Evolutionary conservation across 2,888 invertebrate genomes (phyloP).

Genomic region (Sarcophaga rosellei): DNA sequence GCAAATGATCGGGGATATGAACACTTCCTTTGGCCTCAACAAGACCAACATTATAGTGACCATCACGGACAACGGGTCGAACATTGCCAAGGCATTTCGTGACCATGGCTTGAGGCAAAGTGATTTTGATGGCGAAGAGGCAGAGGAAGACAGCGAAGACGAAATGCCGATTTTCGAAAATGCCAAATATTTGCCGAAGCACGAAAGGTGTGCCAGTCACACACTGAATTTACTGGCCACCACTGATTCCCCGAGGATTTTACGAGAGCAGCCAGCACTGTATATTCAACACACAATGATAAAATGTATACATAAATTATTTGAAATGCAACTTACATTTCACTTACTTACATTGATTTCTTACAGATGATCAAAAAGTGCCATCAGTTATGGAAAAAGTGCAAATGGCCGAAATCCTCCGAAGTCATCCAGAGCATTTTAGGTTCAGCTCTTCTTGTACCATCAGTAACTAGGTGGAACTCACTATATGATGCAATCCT

Average conservation of each 20-base stretch:
- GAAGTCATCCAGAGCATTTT: slow-evolving; percentile 49
- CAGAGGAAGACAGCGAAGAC: slow-evolving; percentile 46
- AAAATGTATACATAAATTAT: slow-evolving; percentile 22
- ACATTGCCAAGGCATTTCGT: slow-evolving; percentile 11
- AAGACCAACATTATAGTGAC: slow-evolving; percentile 41
- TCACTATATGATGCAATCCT: slow-evolving; percentile 52
- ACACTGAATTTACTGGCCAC: slow-evolving; percentile 41
- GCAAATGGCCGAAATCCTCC: slow-evolving; percentile 42
- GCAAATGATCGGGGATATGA: slow-evolving; percentile 32
- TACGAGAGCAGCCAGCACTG: slow-evolving; percentile 18
- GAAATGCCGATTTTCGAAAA: slow-evolving; percentile 43
- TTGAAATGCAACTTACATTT: slow-evolving; percentile 20
- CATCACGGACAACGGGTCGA: slow-evolving; percentile 1
- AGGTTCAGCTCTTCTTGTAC: slow-evolving; percentile 43
- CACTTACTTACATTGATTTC: slow-evolving; percentile 33
- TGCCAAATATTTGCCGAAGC: slow-evolving; percentile 38
- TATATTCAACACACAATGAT: slow-evolving; percentile 1
- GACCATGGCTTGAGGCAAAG: slow-evolving; percentile 18
- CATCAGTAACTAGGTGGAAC: slow-evolving; percentile 51
- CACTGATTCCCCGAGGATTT: slow-evolving; percentile 22
- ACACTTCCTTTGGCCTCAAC: slow-evolving; percentile 25
- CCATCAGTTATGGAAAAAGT: slow-evolving; percentile 21
- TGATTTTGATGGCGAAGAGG: slow-evolving; percentile 30
- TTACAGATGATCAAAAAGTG: slow-evolving; percentile 41
- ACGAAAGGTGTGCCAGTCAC: slow-evolving; percentile 39